Conservation (phyloP, 2,797 vertebrate genomes). For the Melanotaenia pygmaea region DNA sequence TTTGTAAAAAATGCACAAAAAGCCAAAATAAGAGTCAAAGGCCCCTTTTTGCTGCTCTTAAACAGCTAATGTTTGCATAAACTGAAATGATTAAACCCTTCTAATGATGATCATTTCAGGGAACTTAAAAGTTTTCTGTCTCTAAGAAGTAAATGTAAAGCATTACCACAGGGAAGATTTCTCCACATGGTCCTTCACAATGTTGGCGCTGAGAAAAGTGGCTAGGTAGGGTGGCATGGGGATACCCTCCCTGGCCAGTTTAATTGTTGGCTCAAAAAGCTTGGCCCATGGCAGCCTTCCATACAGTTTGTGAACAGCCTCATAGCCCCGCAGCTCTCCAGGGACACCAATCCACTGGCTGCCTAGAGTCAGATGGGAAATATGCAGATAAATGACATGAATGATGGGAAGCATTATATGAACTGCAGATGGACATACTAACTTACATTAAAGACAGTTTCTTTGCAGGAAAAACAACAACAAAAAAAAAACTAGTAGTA, state of each 20-base stretch:
- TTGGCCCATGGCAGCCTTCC: slow-evolving; percentile 85
- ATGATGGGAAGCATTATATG: neutral
- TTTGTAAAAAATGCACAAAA: slow-evolving; percentile 1
- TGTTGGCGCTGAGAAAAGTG: fast-evolving
- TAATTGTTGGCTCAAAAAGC: slow-evolving; percentile 84
- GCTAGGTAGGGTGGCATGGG: slow-evolving; percentile 71
- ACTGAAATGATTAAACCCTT: neutral
- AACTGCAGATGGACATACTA: neutral
- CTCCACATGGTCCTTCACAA: slow-evolving; percentile 12
- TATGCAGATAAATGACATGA: slow-evolving; percentile 3
- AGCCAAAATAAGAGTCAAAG: neutral
- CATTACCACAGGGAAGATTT: slow-evolving; percentile 73
- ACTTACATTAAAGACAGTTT: neutral
- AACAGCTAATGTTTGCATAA: neutral
- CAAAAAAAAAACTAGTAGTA: neutral
- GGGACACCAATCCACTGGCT: slow-evolving; percentile 89
- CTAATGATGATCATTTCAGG: neutral
- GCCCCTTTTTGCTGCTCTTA: neutral
- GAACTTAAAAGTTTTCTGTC: neutral
- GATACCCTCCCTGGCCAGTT: slow-evolving; percentile 88
- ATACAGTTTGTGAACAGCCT: slow-evolving; percentile 84
- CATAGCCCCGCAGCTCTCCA: slow-evolving; percentile 91
- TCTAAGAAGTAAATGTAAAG: slow-evolving; percentile 1
- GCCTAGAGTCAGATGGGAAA: slow-evolving; percentile 58
- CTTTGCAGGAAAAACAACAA: neutral